A percentile compares a stretch with the other conserved stretches of the same genome.
These are phyloP conservation scores for Harmothoe impar DNA, from an alignment of 2,888 invertebrate genomes.

Conservation along the genomic window DNA sequence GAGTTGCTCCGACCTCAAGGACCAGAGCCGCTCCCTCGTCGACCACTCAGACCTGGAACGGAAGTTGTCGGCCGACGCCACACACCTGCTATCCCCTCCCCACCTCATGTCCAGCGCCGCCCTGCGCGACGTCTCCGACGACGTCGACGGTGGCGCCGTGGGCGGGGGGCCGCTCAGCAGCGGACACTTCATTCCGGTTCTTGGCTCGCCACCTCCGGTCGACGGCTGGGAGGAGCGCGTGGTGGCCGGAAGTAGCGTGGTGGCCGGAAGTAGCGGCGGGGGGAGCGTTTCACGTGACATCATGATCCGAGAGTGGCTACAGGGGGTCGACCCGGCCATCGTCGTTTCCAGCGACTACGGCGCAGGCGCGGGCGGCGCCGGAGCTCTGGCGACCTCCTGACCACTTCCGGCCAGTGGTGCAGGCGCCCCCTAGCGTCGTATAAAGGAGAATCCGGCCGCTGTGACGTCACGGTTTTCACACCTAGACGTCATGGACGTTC, in stretches of 20 bases:
- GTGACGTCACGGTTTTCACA: background rate
- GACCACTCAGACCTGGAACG: slow-evolving; percentile 50
- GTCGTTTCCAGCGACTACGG: slow-evolving; percentile 12
- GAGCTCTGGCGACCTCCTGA: slow-evolving; percentile 4
- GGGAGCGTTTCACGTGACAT: slow-evolving; percentile 24
- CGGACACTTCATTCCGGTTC: background rate
- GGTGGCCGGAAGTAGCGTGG: background rate
- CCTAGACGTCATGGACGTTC: background rate
- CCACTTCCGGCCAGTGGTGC: slow-evolving; percentile 27
- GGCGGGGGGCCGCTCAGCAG: background rate
- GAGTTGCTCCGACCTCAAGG: slow-evolving; percentile 59
- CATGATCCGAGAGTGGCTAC: slow-evolving; percentile 51
- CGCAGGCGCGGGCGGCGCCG: background rate
- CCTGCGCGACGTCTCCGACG: background rate
- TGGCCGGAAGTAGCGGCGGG: background rate
- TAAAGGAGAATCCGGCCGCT: background rate
- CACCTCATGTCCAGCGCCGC: background rate
- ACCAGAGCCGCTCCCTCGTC: slow-evolving; percentile 6
- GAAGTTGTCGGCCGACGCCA: slow-evolving; percentile 30
- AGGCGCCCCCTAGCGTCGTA: background rate
- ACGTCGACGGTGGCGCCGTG: background rate
- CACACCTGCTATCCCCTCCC: slow-evolving; percentile 46
- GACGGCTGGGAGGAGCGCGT: slow-evolving; percentile 54
- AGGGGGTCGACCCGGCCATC: slow-evolving; percentile 57
- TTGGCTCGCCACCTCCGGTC: slow-evolving; percentile 44